Evolutionary conservation across 2,113 vertebrate species (phyloP), one percentile per base, ranked within the genome.

Genomic region (Trogon surrucura): DNA sequence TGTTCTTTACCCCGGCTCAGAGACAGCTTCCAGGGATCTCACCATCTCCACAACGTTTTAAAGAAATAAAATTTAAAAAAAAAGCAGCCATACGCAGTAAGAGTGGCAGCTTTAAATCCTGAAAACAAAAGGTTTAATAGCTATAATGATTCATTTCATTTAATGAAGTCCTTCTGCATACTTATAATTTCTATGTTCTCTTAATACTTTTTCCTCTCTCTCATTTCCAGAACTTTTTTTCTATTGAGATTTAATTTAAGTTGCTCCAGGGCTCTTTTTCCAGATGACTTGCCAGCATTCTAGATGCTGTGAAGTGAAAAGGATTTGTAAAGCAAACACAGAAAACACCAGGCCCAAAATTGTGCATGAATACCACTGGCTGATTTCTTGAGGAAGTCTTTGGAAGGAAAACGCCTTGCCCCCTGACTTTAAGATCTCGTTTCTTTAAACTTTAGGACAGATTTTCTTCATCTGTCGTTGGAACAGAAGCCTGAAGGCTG

Each of bases 181-280:
- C 26, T 65, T 41, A 23, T 25, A 0, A 60, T 65, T 88, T 70
- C 41, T 87, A 1, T 12, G 13, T 67, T 79, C 44, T 66, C n/a
- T n/a, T 47, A 8, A 6, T 11, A 3, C 21, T 85, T 92, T 32
- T 32, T 26, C 61, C 34, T 57, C 62, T 89, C n/a, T 83, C 41
- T 85, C 41, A 62, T 41, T 45, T 71, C 20, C 61, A 82, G 27
- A 79, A 30, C 8, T 65, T 23, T 36, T 71, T 85, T 89, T 64
- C 44, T 85, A 47, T 2, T 38, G 20, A 66, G 69, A 80, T 80
- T 93, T 79, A 29, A 65, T 70, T 74, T 66, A 30, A 66, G 20
- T 29, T 90, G 95, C 80, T 88, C 25, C 66, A 58, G 71, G 61
- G 53, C 30, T 67, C 36, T 80, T 66, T 61, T 66, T 79, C 74